These are phyloP conservation scores for Dendroctonus valens DNA, from an alignment of 1,140 invertebrate species.

Conservation along the genomic window DNA sequence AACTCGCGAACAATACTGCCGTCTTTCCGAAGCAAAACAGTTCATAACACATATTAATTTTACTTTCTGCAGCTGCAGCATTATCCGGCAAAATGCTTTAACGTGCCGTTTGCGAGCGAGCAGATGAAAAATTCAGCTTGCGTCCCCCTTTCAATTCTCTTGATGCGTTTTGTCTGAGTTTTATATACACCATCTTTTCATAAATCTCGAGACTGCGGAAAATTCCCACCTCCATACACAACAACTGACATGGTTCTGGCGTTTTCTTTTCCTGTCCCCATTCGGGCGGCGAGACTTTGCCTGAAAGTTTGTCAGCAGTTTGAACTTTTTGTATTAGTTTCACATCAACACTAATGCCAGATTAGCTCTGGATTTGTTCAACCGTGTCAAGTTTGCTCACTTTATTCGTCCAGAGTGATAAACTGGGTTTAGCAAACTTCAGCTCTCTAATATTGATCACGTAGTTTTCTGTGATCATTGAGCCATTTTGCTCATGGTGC, in stretches of 20 bases:
- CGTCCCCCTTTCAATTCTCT: slow-evolving; percentile 29
- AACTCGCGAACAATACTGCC: too few species aligned
- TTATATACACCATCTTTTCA: slow-evolving; percentile 24
- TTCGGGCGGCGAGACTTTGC: too few species aligned
- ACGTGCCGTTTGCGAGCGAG: slow-evolving; percentile 12
- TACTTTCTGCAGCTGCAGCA: slow-evolving; percentile 20
- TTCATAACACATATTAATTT: slow-evolving; percentile 22
- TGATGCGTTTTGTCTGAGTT: slow-evolving; percentile 30
- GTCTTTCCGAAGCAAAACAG: slow-evolving; percentile 1
- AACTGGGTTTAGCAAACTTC: too few species aligned
- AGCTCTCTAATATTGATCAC: too few species aligned
- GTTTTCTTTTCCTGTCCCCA: slow-evolving; percentile 17
- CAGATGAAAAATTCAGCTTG: slow-evolving; percentile 27
- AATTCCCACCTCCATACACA: slow-evolving; percentile 28
- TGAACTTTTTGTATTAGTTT: too few species aligned
- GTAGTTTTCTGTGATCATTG: too few species aligned
- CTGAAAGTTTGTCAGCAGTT: too few species aligned
- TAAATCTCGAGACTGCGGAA: slow-evolving; percentile 24
- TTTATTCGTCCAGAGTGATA: too few species aligned
- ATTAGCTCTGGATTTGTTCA: too few species aligned
- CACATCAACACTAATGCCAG: too few species aligned
- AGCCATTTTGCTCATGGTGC: too few species aligned
- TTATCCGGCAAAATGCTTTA: slow-evolving; percentile 17
- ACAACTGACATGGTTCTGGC: slow-evolving; percentile 19
- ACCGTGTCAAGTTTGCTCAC: too few species aligned